Conservation (phyloP, 2,888 invertebrate species). For the Lasioglossum zephyrum region DNA sequence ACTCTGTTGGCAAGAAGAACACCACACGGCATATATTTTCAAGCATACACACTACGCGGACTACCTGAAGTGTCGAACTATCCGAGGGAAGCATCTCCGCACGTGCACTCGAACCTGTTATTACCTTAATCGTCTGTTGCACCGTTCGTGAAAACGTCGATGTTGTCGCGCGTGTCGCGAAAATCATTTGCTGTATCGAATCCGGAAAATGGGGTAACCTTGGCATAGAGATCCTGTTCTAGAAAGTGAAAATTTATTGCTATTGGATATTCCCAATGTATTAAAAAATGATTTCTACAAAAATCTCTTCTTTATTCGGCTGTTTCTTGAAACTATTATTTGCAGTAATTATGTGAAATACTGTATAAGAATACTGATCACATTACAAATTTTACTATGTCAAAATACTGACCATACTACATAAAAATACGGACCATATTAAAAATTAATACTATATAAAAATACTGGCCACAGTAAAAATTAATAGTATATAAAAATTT, state of each 20-base stretch:
- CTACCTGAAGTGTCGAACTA: constrained; percentile 64
- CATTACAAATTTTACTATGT: too few relatives aligned
- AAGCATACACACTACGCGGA: constrained; percentile 25
- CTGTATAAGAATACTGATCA: too few relatives aligned
- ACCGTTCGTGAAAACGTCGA: not conserved
- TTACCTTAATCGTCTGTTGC: constrained; percentile 34
- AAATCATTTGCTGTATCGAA: not conserved
- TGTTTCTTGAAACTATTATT: too few relatives aligned
- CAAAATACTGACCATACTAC: too few relatives aligned
- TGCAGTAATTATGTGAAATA: too few relatives aligned
- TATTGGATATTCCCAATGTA: too few relatives aligned
- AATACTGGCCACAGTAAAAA: too few relatives aligned
- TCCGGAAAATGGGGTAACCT: not conserved
- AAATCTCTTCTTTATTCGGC: too few relatives aligned
- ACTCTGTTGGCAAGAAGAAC: constrained; percentile 82
- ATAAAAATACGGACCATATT: not conserved
- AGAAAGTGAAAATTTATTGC: constrained; percentile 8
- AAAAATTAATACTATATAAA: not conserved
- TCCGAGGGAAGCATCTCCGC: constrained; percentile 44
- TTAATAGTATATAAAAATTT: too few relatives aligned
- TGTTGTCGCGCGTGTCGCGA: not conserved
- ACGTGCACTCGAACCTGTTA: constrained; percentile 25
- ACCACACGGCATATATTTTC: constrained; percentile 55
- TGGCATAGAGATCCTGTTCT: not conserved
- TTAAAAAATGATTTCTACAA: too few relatives aligned